These are phyloP conservation scores for Xestia sexstrigata DNA, from an alignment of 2,888 invertebrate species.

Conservation along the genomic window DNA sequence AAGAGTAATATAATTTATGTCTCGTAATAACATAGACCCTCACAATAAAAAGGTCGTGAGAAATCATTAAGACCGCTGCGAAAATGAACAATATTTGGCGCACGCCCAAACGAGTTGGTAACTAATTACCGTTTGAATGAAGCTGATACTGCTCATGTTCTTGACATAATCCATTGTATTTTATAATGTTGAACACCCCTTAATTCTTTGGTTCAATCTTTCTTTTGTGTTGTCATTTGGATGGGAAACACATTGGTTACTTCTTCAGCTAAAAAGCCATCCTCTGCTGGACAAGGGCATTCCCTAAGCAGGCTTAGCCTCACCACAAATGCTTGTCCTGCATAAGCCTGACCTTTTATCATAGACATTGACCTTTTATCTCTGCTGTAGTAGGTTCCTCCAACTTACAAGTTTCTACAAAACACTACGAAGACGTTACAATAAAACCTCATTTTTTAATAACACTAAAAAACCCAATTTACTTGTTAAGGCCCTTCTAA, in stretches of 20 bases:
- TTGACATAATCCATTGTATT: not conserved
- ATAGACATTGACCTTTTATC: no score
- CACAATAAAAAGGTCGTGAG: not conserved
- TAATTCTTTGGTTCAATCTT: not conserved
- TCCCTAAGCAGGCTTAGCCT: no score
- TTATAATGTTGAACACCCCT: not conserved
- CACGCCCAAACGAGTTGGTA: slow-evolving; percentile 5
- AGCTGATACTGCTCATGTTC: not conserved
- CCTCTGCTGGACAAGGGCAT: no score
- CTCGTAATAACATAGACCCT: not conserved
- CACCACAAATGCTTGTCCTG: not conserved
- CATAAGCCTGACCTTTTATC: no score
- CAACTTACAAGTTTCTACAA: not conserved
- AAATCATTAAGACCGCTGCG: not conserved
- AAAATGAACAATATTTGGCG: slow-evolving; percentile 11
- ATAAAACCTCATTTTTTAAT: not conserved
- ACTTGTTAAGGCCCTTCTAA: no score
- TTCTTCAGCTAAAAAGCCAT: not conserved
- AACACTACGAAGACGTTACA: not conserved
- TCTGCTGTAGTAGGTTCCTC: no score
- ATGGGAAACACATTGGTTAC: not conserved
- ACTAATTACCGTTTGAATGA: not conserved
- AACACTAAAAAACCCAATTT: no score
- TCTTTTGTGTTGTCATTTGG: not conserved
- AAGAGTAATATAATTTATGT: not conserved